Percentiles rank a stretch among this genome's conserved stretches.
These are phyloP conservation scores for Piaya cayana DNA, from an alignment of 2,113 vertebrate genomes.

Conservation along the genomic window DNA sequence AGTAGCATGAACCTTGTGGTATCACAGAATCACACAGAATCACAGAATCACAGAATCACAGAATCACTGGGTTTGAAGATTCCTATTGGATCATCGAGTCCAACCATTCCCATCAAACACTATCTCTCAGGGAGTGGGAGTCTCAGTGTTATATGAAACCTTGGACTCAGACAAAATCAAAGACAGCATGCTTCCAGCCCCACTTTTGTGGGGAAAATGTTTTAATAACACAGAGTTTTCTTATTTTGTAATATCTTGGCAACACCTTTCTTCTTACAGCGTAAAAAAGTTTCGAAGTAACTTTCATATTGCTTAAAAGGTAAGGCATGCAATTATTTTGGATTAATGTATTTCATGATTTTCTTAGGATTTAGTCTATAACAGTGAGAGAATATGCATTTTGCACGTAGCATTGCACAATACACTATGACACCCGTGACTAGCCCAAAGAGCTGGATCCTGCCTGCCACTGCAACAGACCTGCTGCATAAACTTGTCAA, in stretches of 20 bases:
- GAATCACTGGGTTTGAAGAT: too few species aligned
- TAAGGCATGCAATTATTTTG: neutral
- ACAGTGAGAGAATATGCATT: neutral
- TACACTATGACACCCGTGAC: rapidly evolving
- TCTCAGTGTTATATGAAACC: neutral
- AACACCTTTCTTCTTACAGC: neutral
- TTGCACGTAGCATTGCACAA: neutral
- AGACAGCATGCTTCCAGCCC: neutral
- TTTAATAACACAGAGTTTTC: rapidly evolving
- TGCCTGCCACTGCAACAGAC: neutral
- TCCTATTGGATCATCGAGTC: too few species aligned
- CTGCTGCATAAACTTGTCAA: neutral
- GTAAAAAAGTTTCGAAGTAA: neutral
- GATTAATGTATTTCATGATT: neutral
- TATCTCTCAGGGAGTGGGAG: neutral
- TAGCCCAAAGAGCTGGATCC: neutral
- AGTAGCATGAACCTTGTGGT: neutral
- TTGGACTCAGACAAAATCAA: neutral
- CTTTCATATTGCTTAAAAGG: neutral
- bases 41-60: too few species aligned
- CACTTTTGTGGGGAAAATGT: rapidly evolving
- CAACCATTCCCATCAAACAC: too few species aligned
- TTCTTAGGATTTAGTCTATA: neutral
- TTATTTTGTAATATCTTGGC: neutral
- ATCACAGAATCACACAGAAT: too few species aligned